Evolutionary conservation across 2,113 vertebrate genomes (phyloP).

Genomic region (Lycaon pictus): DNA sequence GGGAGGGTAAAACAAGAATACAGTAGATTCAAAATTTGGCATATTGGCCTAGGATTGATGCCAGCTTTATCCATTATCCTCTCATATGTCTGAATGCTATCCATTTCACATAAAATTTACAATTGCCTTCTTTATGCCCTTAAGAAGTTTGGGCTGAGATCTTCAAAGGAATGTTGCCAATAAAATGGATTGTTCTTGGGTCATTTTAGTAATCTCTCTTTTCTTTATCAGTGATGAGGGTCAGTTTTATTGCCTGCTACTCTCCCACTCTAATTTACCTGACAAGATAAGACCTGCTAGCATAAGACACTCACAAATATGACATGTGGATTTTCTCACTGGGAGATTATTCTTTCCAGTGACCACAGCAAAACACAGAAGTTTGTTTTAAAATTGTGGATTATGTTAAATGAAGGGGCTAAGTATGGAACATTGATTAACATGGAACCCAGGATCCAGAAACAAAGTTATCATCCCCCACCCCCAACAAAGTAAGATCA

Average conservation of each 20-base stretch:
- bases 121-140: constrained; percentile 51
- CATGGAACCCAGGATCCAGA: background rate
- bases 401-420: constrained; percentile 24
- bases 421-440: background rate
- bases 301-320: constrained; percentile 30
- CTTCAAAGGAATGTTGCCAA: constrained; percentile 55
- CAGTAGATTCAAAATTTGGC: constrained; percentile 62
- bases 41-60: background rate
- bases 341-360: background rate
- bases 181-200: constrained; percentile 53
- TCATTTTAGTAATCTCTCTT: constrained; percentile 68
- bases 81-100: constrained; percentile 34
- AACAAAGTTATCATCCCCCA: background rate
- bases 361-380: constrained; percentile 11
- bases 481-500: background rate
- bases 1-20: constrained; percentile 19
- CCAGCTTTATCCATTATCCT: constrained; percentile 31
- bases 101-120: constrained; percentile 61
- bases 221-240: constrained; percentile 50
- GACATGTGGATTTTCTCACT: constrained; percentile 19
- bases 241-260: constrained; percentile 53
- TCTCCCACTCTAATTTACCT: constrained; percentile 60
- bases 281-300: constrained; percentile 58
- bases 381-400: constrained; percentile 7
- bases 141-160: constrained; percentile 45